Base-by-base conservation (phyloP, 2,888 invertebrate genomes). In the Norana najaformis region DNA sequence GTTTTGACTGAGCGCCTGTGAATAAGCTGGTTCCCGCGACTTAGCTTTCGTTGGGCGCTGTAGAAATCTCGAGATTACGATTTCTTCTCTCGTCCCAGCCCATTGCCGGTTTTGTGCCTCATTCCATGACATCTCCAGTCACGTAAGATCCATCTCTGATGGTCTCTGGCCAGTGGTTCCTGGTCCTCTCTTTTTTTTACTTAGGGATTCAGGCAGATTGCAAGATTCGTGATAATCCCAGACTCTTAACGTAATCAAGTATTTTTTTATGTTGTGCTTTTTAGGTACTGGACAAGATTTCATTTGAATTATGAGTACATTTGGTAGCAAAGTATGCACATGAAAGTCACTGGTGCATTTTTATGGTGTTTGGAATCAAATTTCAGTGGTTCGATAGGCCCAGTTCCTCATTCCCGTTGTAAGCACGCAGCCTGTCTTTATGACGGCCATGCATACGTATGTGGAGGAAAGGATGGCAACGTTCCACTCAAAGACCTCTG, bases 401-500 rank as follows among this genome's bases (percentile, higher is more conserved):
- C 85, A 18, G 41, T n/a, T 18, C 97, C 97, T 89, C 96, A 96
- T 88, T 96, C 96, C n/a, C 96, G 97, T 92, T 96, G 96, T 93
- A 97, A 97, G 95, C 97, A 97, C 95, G 97, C 97, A 89, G 97
- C 97, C 91, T 97, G 97, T 92, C 88, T 93, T 11, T 96, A 97
- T 92, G 96, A 96, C 88, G 96, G 97, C n/a, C 96, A 96, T 95
- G 96, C 98, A 91, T 98, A 97, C 95, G 96, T 98, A 92, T 96
- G 97, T 92, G 97, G 97, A 30, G 97, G 98, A n/a, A 96, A 97
- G 89, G 97, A 97, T 94, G 97, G 97, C 36, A 96, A 97, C 93
- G 95, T 97, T 92, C 97, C 97, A 8, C 96, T 97, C 91, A 96
- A 97, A 94, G 98, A 98, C 95, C 96, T 98, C 94, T 98, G 98